A percentile compares a stretch with the other conserved stretches of the same genome.
Evolutionary conservation across 2,888 invertebrate genomes (phyloP).

Genomic region (Actias luna): DNA sequence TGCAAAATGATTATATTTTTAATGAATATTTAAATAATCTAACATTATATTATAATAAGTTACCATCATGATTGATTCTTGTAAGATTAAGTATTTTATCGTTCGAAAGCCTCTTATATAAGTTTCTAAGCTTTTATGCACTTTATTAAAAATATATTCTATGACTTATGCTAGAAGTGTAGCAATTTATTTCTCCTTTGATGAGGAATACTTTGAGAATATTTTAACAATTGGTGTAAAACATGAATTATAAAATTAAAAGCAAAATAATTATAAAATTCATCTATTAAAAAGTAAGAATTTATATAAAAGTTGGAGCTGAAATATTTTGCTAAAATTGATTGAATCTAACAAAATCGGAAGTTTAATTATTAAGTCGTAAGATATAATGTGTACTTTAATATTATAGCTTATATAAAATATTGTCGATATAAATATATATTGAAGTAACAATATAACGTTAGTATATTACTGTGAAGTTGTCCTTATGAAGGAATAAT

Average conservation of each 20-base stretch:
- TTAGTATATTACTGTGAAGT: neutral
- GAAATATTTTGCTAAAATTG: neutral
- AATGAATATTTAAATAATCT: too few species aligned
- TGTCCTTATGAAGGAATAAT: slow-evolving; percentile 1
- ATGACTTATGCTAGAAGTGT: neutral
- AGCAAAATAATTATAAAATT: too few species aligned
- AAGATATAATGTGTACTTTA: too few species aligned
- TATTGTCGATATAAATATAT: neutral
- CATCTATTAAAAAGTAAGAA: too few species aligned
- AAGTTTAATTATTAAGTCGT: too few species aligned
- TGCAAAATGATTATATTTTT: neutral
- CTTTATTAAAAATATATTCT: neutral
- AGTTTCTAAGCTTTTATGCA: neutral
- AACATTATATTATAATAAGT: neutral
- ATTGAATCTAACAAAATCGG: too few species aligned
- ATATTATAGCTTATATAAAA: neutral
- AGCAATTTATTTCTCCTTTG: neutral
- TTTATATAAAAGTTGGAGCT: too few species aligned
- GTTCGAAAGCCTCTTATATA: neutral
- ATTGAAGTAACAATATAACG: neutral
- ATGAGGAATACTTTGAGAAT: neutral
- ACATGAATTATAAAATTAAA: neutral
- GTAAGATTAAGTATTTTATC: neutral
- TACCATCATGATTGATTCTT: neutral
- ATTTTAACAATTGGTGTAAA: neutral